Base-by-base conservation (phyloP, 2,113 vertebrate species). In the Rhinolophus ferrumequinum region DNA sequence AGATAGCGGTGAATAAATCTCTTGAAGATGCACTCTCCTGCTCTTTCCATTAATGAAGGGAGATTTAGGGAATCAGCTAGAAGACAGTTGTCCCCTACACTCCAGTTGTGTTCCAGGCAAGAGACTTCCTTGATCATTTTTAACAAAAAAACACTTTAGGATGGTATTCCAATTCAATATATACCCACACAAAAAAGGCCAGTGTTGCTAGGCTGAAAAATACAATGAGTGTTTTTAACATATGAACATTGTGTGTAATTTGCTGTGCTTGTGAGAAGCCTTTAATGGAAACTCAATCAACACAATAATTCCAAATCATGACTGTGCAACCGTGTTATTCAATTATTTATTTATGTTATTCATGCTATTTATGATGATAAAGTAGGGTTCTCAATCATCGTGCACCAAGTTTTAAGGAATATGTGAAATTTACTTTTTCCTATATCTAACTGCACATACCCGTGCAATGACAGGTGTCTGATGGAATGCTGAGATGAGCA, bases 231-330 rank as follows among this genome's bases (percentile, higher is more conserved):
- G 76, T 87, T 88, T 80, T 47, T 38, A 67, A 93, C 87, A 28
- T 83, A 60, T 70, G 50, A 87, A 95, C 96, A 83, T 52, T 62
- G 50, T 54, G 22, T 75, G 52, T 69, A 54, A 88, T 94, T 88
- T 96, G 54, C 30, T 93, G 22, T 47, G 69, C 11, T 88, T 72
- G 3, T 93, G 66, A 93, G 89, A 94, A 67, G 60, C 0, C 24
- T 69, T 82, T 84, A 62, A 67, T 93, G 67, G 79, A 94, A 95
- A 93, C 7, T 26, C 76, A 90, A 76, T 52, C 30, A 73, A 85
- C 52, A 50, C 95, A 95, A 69, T 54, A 94, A 96, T 72, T 80
- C 64, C 76, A 85, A 91, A 73, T 95, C 41, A 88, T 28, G 41
- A 95, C 47, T 22, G 15, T 88, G 47, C 2, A 76, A 82, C 15